Base-by-base conservation (phyloP, 2,113 vertebrate species). In the Cyrtonyx montezumae region DNA sequence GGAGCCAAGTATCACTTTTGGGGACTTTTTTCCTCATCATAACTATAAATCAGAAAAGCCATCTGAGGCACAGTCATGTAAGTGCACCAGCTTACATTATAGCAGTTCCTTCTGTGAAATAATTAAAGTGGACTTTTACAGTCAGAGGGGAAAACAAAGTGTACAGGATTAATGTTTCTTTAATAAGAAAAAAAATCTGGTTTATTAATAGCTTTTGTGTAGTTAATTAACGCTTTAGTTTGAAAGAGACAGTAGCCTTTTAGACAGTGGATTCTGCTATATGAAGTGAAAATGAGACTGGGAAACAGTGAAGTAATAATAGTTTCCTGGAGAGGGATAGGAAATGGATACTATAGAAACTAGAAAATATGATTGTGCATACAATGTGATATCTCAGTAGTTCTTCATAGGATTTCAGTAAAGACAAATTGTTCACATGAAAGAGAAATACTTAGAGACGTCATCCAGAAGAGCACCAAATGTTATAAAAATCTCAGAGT, bases 91-190 rank as follows among this genome's bases (percentile, higher is more conserved):
- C 20, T 81, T 71, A 84, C 73, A 61, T 78, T 88, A 14, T 56
- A 90, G 70, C 22, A 86, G 32, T 2, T 56, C 22, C 25, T 78
- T 86, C 74, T 69, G 5, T 76, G 23, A 93, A 95, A 93, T 83
- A 90, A 92, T 84, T 91, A 89, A 93, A 95, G 88, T 34, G 26
- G 56, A 76, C 43, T 73, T 93, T 28, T 83, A n/a, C 15, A 68
- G 15, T 84, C 74, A 70, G 21, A 91, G 14, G 73, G 32, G 61
- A 61, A 93, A 94, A 67, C 13, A 78, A 88, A 4, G 13, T 4
- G 2, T 8, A 79, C 66, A 36, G 46, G 8, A 81, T 61, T 91
- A 90, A 78, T 53, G 94, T 84, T 65, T 77, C 15, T 87, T 81
- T 71, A 86, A 40, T 43, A 78, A 78, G 17, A 63, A 86, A 77